Conservation (phyloP, 30 jellyfish, hydroid and myxozoan genomes). For the Hydra vulgaris region DNA sequence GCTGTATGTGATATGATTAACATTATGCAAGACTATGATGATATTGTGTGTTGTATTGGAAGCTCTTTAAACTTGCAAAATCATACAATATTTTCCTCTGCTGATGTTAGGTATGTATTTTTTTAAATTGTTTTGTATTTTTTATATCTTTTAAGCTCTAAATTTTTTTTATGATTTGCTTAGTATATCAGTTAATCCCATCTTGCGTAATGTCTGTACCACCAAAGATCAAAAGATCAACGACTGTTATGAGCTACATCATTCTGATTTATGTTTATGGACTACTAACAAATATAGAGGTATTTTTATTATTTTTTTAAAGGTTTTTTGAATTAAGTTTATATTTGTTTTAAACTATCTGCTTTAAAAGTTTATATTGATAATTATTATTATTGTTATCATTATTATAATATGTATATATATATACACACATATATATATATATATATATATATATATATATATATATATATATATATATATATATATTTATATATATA, state of each 20-base stretch:
- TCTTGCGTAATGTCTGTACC: background rate
- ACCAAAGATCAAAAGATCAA: background rate
- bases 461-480: no score
- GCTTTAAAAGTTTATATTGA: no score
- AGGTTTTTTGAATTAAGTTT: no score
- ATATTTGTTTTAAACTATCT: no score
- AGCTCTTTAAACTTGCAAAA: constrained; percentile 69
- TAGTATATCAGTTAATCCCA: background rate
- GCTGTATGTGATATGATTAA: constrained; percentile 79
- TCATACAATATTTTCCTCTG: constrained; percentile 57
- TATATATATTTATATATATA: no score
- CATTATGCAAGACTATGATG: constrained; percentile 93
- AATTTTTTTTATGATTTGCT: background rate
- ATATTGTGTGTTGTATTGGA: constrained; percentile 89
- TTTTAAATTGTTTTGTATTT: background rate
- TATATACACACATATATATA: no score
- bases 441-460: no score
- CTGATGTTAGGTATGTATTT: constrained; percentile 70
- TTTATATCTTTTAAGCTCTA: background rate
- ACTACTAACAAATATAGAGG: background rate
- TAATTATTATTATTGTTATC: no score
- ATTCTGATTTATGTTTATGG: background rate
- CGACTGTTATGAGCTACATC: background rate
- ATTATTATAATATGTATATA: no score
- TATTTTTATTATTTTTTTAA: no score